phyloP scores from a whole-genome alignment of 1,140 invertebrate species.

The Papilio polyxenes region DNA sequence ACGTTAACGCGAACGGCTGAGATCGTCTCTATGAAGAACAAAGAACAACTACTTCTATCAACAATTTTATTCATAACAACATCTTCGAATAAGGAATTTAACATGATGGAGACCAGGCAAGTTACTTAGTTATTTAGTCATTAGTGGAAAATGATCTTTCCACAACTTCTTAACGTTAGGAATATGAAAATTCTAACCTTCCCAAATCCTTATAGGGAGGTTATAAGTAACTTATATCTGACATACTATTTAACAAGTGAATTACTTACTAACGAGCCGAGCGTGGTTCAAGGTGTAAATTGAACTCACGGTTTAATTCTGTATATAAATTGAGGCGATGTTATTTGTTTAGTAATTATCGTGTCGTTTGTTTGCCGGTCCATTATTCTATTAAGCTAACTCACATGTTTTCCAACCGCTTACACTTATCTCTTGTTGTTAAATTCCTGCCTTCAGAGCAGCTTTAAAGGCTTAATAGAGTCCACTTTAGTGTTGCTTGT shows the following conservation, averaged over 20 bases:
- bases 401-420: not conserved
- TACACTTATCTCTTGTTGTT: slow-evolving; percentile 12
- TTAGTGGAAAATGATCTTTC: not conserved
- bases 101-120: slow-evolving; percentile 69
- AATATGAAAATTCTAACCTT: not conserved
- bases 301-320: slow-evolving; percentile 5
- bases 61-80: slow-evolving; percentile 44
- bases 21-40: slow-evolving; percentile 56
- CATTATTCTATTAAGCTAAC: slow-evolving; percentile 27
- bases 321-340: slow-evolving; percentile 5
- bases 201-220: not conserved
- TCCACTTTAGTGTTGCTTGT: slow-evolving; percentile 11
- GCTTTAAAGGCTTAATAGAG: slow-evolving; percentile 15
- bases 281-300: slow-evolving; percentile 4
- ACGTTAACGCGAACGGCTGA: slow-evolving; percentile 64
- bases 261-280: slow-evolving; percentile 16
- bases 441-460: slow-evolving; percentile 5
- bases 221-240: slow-evolving; percentile 45
- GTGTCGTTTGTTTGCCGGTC: slow-evolving; percentile 12
- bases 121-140: slow-evolving; percentile 38
- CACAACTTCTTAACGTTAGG: not conserved
- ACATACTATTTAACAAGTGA: slow-evolving; percentile 3
- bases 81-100: slow-evolving; percentile 42
- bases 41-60: slow-evolving; percentile 58
- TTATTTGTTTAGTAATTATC: slow-evolving; percentile 18